These are phyloP conservation scores for Oegoconia quadripuncta DNA, from an alignment of 2,888 invertebrate genomes.

Conservation along the genomic window DNA sequence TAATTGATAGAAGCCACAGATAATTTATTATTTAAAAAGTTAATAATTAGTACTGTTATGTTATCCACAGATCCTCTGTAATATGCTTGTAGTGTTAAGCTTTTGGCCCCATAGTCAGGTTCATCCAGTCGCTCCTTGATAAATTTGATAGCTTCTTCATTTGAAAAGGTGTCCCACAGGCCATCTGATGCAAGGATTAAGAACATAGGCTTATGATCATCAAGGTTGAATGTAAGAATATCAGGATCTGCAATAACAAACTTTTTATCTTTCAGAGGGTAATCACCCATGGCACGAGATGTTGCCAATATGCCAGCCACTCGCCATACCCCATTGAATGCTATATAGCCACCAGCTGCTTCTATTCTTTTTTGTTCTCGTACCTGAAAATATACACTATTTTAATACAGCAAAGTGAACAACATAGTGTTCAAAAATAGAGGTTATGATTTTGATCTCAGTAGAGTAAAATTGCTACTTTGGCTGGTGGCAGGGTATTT, in stretches of 20 bases:
- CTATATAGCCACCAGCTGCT: slow-evolving; percentile 96
- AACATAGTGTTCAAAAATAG: background rate
- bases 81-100: slow-evolving; percentile 93
- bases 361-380: slow-evolving; percentile 94
- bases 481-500: no score
- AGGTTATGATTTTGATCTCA: no score
- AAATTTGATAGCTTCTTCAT: slow-evolving; percentile 95
- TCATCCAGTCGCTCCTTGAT: slow-evolving; percentile 92
- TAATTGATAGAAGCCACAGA: slow-evolving; percentile 35
- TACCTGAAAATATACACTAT: slow-evolving; percentile 72
- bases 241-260: slow-evolving; percentile 97
- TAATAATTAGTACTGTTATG: slow-evolving; percentile 95
- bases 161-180: slow-evolving; percentile 96
- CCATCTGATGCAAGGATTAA: slow-evolving; percentile 96
- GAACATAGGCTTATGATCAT: slow-evolving; percentile 92
- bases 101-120: slow-evolving; percentile 94
- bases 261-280: slow-evolving; percentile 95
- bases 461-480: no score
- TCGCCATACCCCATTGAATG: slow-evolving; percentile 97
- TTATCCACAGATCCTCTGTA: slow-evolving; percentile 96
- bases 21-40: slow-evolving; percentile 81
- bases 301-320: slow-evolving; percentile 97
- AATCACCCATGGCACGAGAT: slow-evolving; percentile 96
- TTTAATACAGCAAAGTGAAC: background rate
- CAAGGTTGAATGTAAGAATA: slow-evolving; percentile 93